phyloP scores from a whole-genome alignment of 2,113 vertebrate species.

The Daphoenositta chrysoptera region DNA sequence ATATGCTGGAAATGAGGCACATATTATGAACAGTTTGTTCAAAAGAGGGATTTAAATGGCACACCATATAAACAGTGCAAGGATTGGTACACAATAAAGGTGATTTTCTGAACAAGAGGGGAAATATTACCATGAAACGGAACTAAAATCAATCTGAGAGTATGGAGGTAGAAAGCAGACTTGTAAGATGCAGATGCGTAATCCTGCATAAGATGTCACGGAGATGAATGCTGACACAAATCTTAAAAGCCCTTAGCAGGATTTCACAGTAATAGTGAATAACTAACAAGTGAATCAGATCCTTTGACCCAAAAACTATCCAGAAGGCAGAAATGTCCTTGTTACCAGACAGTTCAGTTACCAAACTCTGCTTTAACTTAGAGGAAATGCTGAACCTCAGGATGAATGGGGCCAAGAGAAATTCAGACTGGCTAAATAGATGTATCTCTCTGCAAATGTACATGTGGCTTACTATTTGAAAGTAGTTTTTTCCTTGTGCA shows the following conservation, averaged over 20 bases:
- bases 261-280: conserved; percentile 21
- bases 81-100: background rate
- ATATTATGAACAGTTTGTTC: background rate
- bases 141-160: background rate
- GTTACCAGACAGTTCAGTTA: background rate
- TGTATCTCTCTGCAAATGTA: background rate
- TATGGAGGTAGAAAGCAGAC: background rate
- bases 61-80: background rate
- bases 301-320: background rate
- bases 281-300: conserved; percentile 18
- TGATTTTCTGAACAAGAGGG: background rate
- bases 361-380: background rate
- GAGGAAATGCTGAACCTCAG: background rate
- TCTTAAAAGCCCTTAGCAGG: conserved; percentile 23
- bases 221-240: conserved; percentile 30
- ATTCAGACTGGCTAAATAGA: background rate
- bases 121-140: background rate
- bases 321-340: conserved; percentile 40
- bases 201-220: background rate
- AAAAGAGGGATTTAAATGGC: background rate
- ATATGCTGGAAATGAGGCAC: background rate
- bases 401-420: background rate
- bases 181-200: background rate
- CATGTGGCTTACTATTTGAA: background rate
- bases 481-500: background rate